Evolutionary conservation across 2,113 vertebrate species (phyloP).

Genomic region (Neodon shergylaensis): DNA sequence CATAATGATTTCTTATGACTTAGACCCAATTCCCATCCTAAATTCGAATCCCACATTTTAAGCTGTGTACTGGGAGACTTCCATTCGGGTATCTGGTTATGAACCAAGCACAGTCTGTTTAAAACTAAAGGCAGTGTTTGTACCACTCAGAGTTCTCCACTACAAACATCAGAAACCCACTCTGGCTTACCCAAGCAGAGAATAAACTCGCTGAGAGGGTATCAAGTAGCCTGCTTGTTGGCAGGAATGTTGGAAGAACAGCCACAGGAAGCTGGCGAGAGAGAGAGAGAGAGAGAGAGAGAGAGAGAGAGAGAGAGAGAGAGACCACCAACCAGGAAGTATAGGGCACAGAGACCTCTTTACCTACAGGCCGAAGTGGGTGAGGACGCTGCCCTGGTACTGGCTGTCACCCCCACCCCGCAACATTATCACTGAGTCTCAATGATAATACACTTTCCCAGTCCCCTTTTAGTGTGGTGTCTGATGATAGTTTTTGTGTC

Average conservation of each 20-base stretch:
- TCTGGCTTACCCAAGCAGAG: slow-evolving; percentile 54
- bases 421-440: neutral
- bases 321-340: neutral
- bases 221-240: slow-evolving; percentile 13
- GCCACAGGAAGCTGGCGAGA: slow-evolving; percentile 17
- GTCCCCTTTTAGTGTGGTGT: neutral
- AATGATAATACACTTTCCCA: neutral
- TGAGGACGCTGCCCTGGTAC: neutral
- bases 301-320: neutral
- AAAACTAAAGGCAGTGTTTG: slow-evolving; percentile 31
- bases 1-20: neutral
- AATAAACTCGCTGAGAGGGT: slow-evolving; percentile 47
- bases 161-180: slow-evolving; percentile 56
- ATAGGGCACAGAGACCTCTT: neutral
- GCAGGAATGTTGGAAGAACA: slow-evolving; percentile 40
- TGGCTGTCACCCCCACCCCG: neutral
- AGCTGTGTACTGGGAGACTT: neutral
- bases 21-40: neutral
- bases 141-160: neutral
- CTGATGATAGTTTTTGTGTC: neutral
- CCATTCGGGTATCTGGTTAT: slow-evolving; percentile 16
- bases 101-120: slow-evolving; percentile 11
- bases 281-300: neutral
- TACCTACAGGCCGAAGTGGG: neutral
- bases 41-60: slow-evolving; percentile 23